These are phyloP conservation scores for Coilia nasus DNA, from an alignment of 2,797 vertebrate genomes.

Conservation along the genomic window DNA sequence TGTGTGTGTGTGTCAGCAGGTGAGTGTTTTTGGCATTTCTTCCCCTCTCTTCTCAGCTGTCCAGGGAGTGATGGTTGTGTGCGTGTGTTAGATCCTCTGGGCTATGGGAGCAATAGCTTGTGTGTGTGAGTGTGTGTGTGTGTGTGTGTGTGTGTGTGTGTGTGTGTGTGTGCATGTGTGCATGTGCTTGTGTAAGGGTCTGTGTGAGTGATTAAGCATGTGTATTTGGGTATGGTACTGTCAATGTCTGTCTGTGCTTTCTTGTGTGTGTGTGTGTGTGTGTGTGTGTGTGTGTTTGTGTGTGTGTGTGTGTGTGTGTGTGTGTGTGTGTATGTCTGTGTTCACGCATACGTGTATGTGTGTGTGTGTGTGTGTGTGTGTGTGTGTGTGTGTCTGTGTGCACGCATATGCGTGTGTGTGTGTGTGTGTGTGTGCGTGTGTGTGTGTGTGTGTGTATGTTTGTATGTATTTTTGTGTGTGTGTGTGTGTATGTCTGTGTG, in stretches of 20 bases:
- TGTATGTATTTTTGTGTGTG: neutral
- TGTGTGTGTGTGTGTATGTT: neutral
- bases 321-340: neutral
- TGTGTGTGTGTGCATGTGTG: no score
- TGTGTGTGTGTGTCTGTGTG: neutral
- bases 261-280: neutral
- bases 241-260: no score
- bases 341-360: neutral
- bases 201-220: no score
- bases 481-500: neutral
- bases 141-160: no score
- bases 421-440: neutral
- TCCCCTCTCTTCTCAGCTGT: neutral
- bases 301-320: neutral
- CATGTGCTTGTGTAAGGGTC: no score
- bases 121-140: no score
- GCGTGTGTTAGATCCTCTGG: no score
- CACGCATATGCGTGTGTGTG: neutral
- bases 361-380: slow-evolving; percentile 11
- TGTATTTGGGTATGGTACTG: no score
- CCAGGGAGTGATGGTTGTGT: neutral
- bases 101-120: no score
- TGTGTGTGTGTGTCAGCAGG: neutral
- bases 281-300: neutral
- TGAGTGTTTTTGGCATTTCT: neutral